Base-by-base conservation (phyloP, 2,797 vertebrate genomes). In the Morelia viridis region DNA sequence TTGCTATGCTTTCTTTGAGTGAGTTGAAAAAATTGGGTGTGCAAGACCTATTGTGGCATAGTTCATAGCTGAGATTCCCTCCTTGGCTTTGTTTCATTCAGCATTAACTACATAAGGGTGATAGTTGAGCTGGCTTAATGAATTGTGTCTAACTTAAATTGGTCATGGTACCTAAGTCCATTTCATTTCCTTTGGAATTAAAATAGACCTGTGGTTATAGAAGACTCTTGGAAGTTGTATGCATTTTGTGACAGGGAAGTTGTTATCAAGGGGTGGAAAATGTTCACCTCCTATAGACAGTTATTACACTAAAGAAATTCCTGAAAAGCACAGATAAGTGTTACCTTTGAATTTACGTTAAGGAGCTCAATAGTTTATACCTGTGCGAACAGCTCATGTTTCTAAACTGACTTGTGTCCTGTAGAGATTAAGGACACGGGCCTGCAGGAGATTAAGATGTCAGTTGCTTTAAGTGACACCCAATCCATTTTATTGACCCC, bases 331-430 rank as follows among this genome's bases (percentile, higher is more conserved):
- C 94, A 96, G 97, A 97, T 97, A 97, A 98, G 96, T 93, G 95
- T 94, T 96, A 94, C 95, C 96, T 98, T 97, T 96, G 97, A 97
- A 98, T 98, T 97, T 97, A 96, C 95, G 97, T 97, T 97, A 97
- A 97, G 97, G 92, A 95, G 88, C 96, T 97, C 97, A 96, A 96
- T 97, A 96, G 95, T 95, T 95, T 91, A 92, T 97, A 97, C 96
- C 97, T 97, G 96, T 89, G 96, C 97, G 96, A 97, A 97, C 95
- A 97, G 96, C 96, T 97, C 96, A 87, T 0, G 93, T 96, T 97
- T 97, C 94, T 96, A 94, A 97, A 97, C 93, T 93, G 96, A 96
- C 96, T 97, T 89, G 64, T 96, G 96, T 97, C 97, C 96, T 96
- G 91, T 84, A 96, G 97, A 97, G 96, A 98, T 98, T 98, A 97